Conservation (phyloP, 2,797 vertebrate genomes). For the Sebastes steindachneri region DNA sequence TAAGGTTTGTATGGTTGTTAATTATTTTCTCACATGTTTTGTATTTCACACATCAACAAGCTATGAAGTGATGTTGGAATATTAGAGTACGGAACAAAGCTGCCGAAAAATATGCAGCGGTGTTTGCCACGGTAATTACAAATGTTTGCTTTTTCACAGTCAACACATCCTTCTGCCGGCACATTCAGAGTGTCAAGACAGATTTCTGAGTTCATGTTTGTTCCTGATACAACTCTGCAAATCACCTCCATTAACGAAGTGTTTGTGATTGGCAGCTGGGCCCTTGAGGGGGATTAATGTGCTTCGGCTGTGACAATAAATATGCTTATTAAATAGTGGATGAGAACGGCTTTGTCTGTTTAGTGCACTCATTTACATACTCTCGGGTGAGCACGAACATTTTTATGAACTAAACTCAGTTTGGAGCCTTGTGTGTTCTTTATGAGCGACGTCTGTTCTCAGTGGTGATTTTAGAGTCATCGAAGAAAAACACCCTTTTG, state of each 20-base stretch:
- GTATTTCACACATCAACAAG: constrained; percentile 24
- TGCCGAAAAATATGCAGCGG: constrained; percentile 22
- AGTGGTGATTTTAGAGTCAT: background rate
- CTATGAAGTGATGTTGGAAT: constrained; percentile 20
- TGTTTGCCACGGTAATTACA: constrained; percentile 31
- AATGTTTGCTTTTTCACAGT: constrained; percentile 30
- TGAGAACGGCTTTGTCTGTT: constrained; percentile 10
- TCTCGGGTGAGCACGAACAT: background rate
- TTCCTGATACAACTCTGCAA: constrained; percentile 38
- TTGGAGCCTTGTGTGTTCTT: background rate
- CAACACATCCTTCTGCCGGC: constrained; percentile 15
- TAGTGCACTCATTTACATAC: constrained; percentile 14
- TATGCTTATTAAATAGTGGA: constrained; percentile 16
- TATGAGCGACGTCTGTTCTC: background rate
- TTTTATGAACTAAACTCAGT: background rate
- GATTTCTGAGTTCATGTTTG: constrained; percentile 36
- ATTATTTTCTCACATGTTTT: constrained; percentile 28
- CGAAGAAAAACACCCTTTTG: background rate
- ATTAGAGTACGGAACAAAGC: background rate
- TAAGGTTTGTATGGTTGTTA: background rate
- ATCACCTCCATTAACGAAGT: constrained; percentile 41
- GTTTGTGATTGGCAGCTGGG: constrained; percentile 45
- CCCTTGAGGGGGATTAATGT: constrained; percentile 23
- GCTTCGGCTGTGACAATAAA: constrained; percentile 26
- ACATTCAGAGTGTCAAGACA: constrained; percentile 7